Base-by-base conservation (phyloP, 2,888 invertebrate species). In the Acheta domesticus region DNA sequence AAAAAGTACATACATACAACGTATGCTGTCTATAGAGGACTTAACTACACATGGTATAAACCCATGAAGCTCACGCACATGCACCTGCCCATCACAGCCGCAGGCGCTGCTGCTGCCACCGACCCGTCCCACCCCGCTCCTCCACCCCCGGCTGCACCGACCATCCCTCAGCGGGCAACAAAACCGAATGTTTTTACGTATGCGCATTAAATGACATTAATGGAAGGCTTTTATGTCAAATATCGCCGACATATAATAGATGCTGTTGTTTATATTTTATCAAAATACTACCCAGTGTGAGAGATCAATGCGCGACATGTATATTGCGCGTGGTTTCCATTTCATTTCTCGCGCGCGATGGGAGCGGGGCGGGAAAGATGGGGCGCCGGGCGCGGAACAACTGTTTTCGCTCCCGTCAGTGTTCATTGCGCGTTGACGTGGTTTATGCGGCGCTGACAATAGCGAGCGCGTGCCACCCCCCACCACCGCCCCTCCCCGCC, bases 321-420 rank as follows among this genome's bases (percentile, higher is more conserved):
- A 62, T 62, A 62, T 62, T 62, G 62, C n/a, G n/a, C n/a, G 16
- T 12, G 62, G 62, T 62, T 62, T 62, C 62, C 62, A 62, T 62
- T 62, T 62, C 62, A 62, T 62, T 62, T 62, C 62, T 62, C 14
- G 36, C 36, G 36, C 5, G 36, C 8, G 14, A 62, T n/a, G 62
- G 62, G 8, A 8, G n/a, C n/a, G 62, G 62, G 62, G 5, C 62
- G 14, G 16, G 62, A n/a, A 62, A 62, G 62, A 62, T 62, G 16
- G 16, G 62, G 62, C 62, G 62, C 14, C 1, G 8, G 62, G n/a
- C n/a, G 62, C 62, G 3, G 62, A 62, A n/a, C 62, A 62, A 62
- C 62, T 62, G 62, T 62, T 62, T 62, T 62, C 62, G n/a, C n/a
- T 62, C 62, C 62, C 62, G n/a, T 62, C 62, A 62, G n/a, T 62